phyloP scores from a whole-genome alignment of 2,888 invertebrate species.

The Hydrotaea cyrtoneurina region DNA sequence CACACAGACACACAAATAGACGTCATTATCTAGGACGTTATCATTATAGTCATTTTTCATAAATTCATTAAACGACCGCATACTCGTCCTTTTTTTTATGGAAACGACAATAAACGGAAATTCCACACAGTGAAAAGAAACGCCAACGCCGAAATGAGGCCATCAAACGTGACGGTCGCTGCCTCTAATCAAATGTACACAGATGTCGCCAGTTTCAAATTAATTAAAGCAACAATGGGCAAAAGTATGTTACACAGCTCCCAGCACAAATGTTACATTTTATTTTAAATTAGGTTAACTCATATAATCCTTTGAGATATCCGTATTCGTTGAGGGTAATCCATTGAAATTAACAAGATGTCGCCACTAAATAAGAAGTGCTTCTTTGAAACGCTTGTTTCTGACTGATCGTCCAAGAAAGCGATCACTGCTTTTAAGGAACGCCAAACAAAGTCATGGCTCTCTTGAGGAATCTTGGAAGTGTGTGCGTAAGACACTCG shows the following conservation, averaged over 20 bases:
- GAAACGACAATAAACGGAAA: neutral
- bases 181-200: slow-evolving; percentile 39
- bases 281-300: neutral
- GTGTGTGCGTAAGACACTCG: too few species aligned
- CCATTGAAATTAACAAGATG: too few species aligned
- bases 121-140: neutral
- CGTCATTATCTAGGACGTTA: neutral
- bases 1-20: neutral
- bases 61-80: slow-evolving; percentile 43
- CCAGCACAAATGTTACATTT: slow-evolving; percentile 45
- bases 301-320: neutral
- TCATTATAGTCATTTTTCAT: slow-evolving; percentile 30
- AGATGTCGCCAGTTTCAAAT: slow-evolving; percentile 57
- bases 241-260: neutral
- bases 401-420: slow-evolving; percentile 7
- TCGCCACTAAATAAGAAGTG: neutral
- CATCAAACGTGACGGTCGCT: neutral
- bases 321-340: neutral
- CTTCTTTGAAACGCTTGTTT: neutral
- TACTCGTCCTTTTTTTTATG: neutral
- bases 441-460: neutral
- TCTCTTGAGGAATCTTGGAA: neutral
- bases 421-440: neutral
- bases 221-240: slow-evolving; percentile 49
- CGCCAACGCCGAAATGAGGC: slow-evolving; percentile 12